These are phyloP conservation scores for Xiphorhynchus erythropygius DNA, from an alignment of 2,797 vertebrate species.

Conservation along the genomic window DNA sequence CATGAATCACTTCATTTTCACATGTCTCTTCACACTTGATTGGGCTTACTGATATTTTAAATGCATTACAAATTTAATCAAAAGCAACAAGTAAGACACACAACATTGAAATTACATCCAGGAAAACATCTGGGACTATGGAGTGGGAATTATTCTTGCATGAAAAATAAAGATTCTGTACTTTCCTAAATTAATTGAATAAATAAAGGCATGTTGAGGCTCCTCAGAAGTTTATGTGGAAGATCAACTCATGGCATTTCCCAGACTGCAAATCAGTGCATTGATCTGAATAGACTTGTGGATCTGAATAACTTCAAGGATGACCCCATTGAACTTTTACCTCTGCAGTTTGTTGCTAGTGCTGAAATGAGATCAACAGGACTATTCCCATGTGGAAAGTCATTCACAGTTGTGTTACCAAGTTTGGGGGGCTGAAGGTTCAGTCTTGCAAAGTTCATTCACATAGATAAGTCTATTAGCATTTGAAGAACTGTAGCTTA, in stretches of 20 bases:
- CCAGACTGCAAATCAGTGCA: neutral
- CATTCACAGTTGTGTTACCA: neutral
- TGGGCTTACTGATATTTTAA: conserved; percentile 29
- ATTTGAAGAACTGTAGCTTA: neutral
- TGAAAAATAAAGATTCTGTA: neutral
- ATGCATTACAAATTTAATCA: conserved; percentile 50
- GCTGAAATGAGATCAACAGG: neutral
- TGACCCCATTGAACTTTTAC: neutral
- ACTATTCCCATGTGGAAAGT: neutral
- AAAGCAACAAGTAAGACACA: neutral
- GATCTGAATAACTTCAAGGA: neutral
- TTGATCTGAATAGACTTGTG: neutral
- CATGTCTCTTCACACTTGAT: conserved; percentile 2
- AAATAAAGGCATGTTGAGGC: neutral
- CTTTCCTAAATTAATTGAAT: neutral
- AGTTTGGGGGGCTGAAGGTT: neutral
- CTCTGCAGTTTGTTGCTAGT: neutral
- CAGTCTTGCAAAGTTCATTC: neutral
- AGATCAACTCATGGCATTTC: neutral
- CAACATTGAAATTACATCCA: conserved; percentile 13
- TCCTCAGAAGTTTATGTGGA: neutral
- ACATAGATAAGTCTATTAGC: neutral
- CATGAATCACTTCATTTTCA: conserved; percentile 47
- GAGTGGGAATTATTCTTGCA: neutral
- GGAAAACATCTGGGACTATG: conserved; percentile 41